Percentiles rank a stretch among this genome's conserved stretches.
phyloP scores from a whole-genome alignment of 2,888 invertebrate genomes.

The Drosophila anceps region DNA sequence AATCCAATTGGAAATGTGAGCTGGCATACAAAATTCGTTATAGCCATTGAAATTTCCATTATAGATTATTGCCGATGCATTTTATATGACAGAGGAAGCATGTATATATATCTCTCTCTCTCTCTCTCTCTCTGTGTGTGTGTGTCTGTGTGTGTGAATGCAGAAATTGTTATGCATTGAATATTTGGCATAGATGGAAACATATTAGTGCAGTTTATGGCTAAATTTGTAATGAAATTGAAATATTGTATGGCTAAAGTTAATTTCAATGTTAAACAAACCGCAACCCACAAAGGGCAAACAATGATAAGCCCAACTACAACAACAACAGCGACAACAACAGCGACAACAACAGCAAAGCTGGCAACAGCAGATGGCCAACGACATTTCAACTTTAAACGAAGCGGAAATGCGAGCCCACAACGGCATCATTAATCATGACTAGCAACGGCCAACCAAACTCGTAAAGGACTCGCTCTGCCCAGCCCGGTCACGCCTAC shows the following conservation, averaged over 20 bases:
- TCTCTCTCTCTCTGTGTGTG: neutral
- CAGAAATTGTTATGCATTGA: conserved; percentile 12
- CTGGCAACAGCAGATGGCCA: conserved; percentile 48
- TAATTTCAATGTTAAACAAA: conserved; percentile 73
- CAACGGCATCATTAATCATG: conserved; percentile 77
- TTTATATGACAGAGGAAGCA: neutral
- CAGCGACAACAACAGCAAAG: conserved; percentile 27
- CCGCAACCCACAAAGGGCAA: conserved; percentile 63
- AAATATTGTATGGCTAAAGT: conserved; percentile 42
- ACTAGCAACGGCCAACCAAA: conserved; percentile 41
- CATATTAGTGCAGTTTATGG: conserved; percentile 16
- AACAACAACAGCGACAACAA: conserved; percentile 21
- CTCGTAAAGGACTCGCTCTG: conserved; percentile 12
- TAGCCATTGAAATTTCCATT: conserved; percentile 35
- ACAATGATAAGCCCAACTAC: conserved; percentile 41
- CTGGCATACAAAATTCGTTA: conserved; percentile 31
- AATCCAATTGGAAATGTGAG: conserved; percentile 45
- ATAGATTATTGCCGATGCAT: conserved; percentile 25
- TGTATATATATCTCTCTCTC: neutral
- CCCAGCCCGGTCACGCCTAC: conserved; percentile 2
- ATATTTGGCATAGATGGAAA: neutral
- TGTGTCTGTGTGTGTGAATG: neutral
- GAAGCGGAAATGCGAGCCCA: conserved; percentile 71
- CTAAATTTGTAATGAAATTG: conserved; percentile 22
- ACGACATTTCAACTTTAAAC: conserved; percentile 76